These are phyloP conservation scores for Tolmerus cingulatus DNA, from an alignment of 2,888 invertebrate genomes.

Conservation along the genomic window DNA sequence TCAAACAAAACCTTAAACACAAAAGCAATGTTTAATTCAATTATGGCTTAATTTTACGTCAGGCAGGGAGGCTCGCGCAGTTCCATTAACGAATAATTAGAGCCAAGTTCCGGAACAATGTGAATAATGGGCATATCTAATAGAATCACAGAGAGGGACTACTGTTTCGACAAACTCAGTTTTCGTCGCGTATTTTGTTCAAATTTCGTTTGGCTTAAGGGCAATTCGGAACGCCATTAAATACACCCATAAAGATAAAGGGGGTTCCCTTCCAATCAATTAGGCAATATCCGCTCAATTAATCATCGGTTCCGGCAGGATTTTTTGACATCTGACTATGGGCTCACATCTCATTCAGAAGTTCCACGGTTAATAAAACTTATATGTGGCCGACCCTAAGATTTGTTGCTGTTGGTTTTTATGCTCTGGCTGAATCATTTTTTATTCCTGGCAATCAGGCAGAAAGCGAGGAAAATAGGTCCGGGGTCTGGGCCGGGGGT, in stretches of 20 bases:
- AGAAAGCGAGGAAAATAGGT: slow-evolving; percentile 13
- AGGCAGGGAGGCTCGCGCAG: neutral
- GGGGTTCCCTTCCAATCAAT: slow-evolving; percentile 26
- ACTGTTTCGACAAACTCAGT: neutral
- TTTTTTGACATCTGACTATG: slow-evolving; percentile 23
- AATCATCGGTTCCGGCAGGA: slow-evolving; percentile 9
- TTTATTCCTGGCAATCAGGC: slow-evolving; percentile 30
- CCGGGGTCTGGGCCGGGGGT: neutral
- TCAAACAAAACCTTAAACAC: neutral
- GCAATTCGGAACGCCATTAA: neutral
- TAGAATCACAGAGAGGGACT: neutral
- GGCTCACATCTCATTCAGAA: slow-evolving; percentile 18
- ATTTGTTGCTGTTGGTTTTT: slow-evolving; percentile 17
- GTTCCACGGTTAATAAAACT: slow-evolving; percentile 32
- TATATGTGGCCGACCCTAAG: slow-evolving; percentile 7
- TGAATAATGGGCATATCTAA: neutral
- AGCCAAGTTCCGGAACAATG: neutral
- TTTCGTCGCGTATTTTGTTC: neutral
- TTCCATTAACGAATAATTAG: neutral
- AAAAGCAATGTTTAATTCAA: neutral
- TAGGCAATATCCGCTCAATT: slow-evolving; percentile 38
- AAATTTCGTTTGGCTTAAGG: neutral
- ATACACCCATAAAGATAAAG: slow-evolving; percentile 24
- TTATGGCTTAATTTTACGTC: neutral
- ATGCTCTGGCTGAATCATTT: slow-evolving; percentile 7